Base-by-base conservation (phyloP, 2,888 invertebrate genomes). In the Chironomus riparius region DNA sequence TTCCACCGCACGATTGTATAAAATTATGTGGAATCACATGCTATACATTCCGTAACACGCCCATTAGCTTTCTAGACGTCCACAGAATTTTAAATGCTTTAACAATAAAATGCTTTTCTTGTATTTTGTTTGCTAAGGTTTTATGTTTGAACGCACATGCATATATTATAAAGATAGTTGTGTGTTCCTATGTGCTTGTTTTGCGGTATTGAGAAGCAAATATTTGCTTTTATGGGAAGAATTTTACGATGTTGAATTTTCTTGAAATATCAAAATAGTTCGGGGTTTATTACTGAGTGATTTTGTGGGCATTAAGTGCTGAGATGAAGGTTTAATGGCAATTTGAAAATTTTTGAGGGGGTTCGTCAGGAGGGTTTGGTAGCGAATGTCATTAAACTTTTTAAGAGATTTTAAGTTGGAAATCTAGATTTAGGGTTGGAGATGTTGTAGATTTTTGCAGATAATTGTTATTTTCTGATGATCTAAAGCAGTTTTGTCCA, bases 111-210 rank as follows among this genome's bases (percentile, higher is more conserved):
- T 15, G 56, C 56, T 56, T 15, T 56, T 56, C 18, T 18, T 56
- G 12, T 15, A 15, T 21, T 21, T 65, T 65, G 65, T 65, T 65
- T 65, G 24, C 22, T 7, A 65, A 24, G 65, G 65, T 65, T 65
- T 65, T 22, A 65, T 65, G 65, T 65, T 13, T 24, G 65, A 65
- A 65, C 65, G 65, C 65, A 65, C 65, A 65, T 65, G 24, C 65
- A 65, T 65, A 24, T 24, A 15, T 56, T 56, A 56, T 56, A 15
- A 18, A 56, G 15, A 65, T 65, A 65, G 21, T 24, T 65, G 13
- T 65, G 10, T 24, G 65, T 13, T 65, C 38, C 38, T 38, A 38
- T 38, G 12, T 65, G 65, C 65, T 65, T 56, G n/a, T 56, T 56
- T n/a, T 65, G 65, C 65, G 21, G 65, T 56, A 21, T 65, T 21